Evolutionary conservation across 1,140 invertebrate genomes (phyloP).

Genomic region (Meloidogyne exigua): DNA sequence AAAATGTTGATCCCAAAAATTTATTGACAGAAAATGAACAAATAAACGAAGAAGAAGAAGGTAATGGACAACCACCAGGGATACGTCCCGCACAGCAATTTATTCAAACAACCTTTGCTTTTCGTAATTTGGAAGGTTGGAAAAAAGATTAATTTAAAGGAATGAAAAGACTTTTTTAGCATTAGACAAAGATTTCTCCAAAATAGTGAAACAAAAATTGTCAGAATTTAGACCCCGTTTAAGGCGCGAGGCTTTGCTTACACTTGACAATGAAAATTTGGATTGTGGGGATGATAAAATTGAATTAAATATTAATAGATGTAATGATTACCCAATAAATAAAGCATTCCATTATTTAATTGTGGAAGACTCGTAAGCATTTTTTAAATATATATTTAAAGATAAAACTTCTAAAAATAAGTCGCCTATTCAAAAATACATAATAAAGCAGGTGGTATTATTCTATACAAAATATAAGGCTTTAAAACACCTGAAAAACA

Average conservation of each 20-base stretch:
- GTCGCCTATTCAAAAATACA: no score
- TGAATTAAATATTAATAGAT: slow-evolving; percentile 25
- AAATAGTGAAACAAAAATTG: slow-evolving; percentile 23
- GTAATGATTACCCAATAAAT: slow-evolving; percentile 40
- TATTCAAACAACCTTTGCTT: slow-evolving; percentile 45
- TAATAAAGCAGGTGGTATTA: no score
- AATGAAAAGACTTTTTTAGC: slow-evolving; percentile 28
- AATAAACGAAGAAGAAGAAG: slow-evolving; percentile 25
- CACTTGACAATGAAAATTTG: slow-evolving; percentile 44
- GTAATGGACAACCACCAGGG: slow-evolving; percentile 31
- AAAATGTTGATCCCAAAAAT: not conserved
- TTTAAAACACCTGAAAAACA: no score
- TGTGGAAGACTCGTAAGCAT: slow-evolving; percentile 46
- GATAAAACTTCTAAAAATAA: no score
- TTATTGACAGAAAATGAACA: slow-evolving; percentile 12
- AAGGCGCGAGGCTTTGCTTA: slow-evolving; percentile 21
- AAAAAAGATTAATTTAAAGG: not conserved
- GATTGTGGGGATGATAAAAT: slow-evolving; percentile 21
- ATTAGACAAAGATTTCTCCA: slow-evolving; percentile 32
- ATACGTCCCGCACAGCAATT: slow-evolving; percentile 37
- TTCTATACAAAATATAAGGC: no score
- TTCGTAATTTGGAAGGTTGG: slow-evolving; percentile 36
- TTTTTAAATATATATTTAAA: not conserved
- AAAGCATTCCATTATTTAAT: slow-evolving; percentile 45
- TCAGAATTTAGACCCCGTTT: slow-evolving; percentile 18